These are phyloP conservation scores for Helicoverpa armigera DNA, from an alignment of 1,140 invertebrate genomes.

Conservation along the genomic window DNA sequence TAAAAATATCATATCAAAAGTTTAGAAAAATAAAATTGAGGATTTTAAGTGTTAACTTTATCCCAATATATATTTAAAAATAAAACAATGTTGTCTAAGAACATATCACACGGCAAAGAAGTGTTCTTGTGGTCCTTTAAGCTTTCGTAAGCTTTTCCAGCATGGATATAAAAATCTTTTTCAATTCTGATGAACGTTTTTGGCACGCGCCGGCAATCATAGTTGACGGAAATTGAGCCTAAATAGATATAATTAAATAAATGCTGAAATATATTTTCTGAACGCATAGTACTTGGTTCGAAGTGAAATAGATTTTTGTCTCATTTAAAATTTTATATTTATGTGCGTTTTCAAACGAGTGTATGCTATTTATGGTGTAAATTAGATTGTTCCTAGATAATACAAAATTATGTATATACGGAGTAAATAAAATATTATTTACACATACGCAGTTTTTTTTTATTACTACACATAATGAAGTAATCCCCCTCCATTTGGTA, in stretches of 20 bases:
- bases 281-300: conserved; percentile 25
- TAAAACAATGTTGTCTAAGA: too few relatives aligned
- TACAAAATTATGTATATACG: conserved; percentile 58
- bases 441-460: conserved; percentile 14
- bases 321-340: background rate
- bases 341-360: conserved; percentile 35
- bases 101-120: too few relatives aligned
- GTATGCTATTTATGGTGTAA: conserved; percentile 48
- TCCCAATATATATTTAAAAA: too few relatives aligned
- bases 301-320: conserved; percentile 48
- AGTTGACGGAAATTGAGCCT: conserved; percentile 7
- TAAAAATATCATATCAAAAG: conserved; percentile 15
- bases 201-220: background rate
- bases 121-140: too few relatives aligned
- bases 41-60: too few relatives aligned
- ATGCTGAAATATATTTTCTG: conserved; percentile 37
- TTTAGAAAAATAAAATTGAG: background rate
- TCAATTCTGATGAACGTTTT: too few relatives aligned
- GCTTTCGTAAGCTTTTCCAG: too few relatives aligned
- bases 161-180: too few relatives aligned
- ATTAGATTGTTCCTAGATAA: conserved; percentile 49
- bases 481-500: too few relatives aligned
- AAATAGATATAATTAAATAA: background rate
- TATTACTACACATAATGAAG: background rate
- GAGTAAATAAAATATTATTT: conserved; percentile 59